Evolutionary conservation across 2,888 invertebrate genomes (phyloP).

Genomic region (Copidosoma aretas): DNA sequence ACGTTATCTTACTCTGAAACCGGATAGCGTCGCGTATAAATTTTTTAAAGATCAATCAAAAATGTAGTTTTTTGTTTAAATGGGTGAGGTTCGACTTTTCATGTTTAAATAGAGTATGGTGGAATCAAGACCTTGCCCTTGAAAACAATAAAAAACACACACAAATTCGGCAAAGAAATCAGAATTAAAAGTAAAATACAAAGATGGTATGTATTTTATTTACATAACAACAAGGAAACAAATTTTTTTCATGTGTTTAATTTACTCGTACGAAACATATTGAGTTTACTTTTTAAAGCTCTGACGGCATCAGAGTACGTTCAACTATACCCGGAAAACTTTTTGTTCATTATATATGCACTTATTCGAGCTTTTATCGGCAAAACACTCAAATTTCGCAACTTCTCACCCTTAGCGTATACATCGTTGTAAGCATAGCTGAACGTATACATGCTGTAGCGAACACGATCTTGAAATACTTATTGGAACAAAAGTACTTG

Average conservation of each 20-base stretch:
- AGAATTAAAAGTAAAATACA: too few species aligned
- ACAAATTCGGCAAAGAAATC: too few species aligned
- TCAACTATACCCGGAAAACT: conserved; percentile 17
- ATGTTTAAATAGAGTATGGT: too few species aligned
- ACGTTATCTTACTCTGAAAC: not conserved
- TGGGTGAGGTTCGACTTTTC: too few species aligned
- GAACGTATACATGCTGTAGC: not conserved
- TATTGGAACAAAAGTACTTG: not conserved
- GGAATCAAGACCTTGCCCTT: too few species aligned
- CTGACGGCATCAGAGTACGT: not conserved
- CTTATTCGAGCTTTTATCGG: conserved; percentile 1
- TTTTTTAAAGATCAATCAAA: too few species aligned
- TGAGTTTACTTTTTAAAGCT: conserved; percentile 5
- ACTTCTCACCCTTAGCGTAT: not conserved
- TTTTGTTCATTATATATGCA: not conserved
- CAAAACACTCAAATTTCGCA: conserved; percentile 8
- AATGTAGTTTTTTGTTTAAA: too few species aligned
- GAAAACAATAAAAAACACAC: too few species aligned
- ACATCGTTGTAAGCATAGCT: not conserved
- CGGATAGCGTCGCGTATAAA: too few species aligned
- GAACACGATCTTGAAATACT: not conserved
- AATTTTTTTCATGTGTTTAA: not conserved
- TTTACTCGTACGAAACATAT: not conserved
- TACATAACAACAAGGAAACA: not conserved
- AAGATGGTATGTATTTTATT: not conserved